Conservation (phyloP, 1,140 invertebrate genomes). For the Heterodera carotae region DNA sequence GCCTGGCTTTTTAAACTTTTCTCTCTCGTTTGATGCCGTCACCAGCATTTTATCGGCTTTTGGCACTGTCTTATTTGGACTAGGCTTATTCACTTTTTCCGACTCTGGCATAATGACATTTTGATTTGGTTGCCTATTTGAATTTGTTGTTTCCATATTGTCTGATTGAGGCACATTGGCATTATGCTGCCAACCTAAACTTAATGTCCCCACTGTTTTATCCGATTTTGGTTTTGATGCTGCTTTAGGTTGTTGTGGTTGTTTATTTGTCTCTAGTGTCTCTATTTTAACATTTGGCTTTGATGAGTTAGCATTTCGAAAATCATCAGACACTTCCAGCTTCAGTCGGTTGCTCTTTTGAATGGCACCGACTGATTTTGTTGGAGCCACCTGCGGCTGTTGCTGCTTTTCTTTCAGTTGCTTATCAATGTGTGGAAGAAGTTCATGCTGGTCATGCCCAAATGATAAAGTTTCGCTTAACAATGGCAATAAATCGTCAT, state of each 20-base stretch:
- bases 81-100: background rate
- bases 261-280: background rate
- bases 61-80: background rate
- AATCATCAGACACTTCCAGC: too few relatives aligned
- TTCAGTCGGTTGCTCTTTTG: background rate
- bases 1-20: too few relatives aligned
- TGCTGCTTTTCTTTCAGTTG: background rate
- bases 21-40: too few relatives aligned
- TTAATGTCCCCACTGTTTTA: background rate
- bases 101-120: background rate
- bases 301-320: background rate
- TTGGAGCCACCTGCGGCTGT: background rate
- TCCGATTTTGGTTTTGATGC: background rate
- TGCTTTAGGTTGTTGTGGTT: background rate
- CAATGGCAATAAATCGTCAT: background rate
- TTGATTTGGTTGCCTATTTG: background rate
- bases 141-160: background rate
- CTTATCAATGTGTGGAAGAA: background rate
- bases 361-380: background rate
- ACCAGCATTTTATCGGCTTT: too few relatives aligned
- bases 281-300: background rate
- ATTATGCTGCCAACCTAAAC: background rate
- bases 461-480: background rate
- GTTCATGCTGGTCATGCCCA: background rate
- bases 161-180: background rate